Conservation (phyloP, 2,888 invertebrate genomes). For the Blera fallax region DNA sequence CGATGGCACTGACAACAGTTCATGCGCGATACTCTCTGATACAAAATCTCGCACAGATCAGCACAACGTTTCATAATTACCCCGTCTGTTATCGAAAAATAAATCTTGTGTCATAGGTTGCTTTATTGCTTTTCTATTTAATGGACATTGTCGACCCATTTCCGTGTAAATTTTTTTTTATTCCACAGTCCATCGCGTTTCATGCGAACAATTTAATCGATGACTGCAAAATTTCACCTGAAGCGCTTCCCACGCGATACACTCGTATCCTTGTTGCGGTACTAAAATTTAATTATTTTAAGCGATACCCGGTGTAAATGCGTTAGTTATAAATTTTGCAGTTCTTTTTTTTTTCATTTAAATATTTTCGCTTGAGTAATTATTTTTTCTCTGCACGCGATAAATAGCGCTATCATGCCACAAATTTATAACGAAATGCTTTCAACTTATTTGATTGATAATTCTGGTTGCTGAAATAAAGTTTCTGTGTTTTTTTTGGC, state of each 20-base stretch:
- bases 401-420: neutral
- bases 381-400: neutral
- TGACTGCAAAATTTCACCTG: neutral
- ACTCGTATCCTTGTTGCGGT: neutral
- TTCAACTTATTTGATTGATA: conserved; percentile 35
- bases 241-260: neutral
- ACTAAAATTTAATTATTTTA: conserved; percentile 8
- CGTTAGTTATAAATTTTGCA: neutral
- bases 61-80: neutral
- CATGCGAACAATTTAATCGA: neutral
- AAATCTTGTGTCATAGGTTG: neutral
- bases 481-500: neutral
- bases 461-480: conserved; percentile 10
- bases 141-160: neutral
- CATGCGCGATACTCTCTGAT: neutral
- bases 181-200: neutral
- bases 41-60: neutral
- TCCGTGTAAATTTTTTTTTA: neutral
- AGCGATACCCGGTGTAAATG: neutral
- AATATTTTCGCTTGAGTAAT: neutral
- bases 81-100: neutral
- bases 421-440: conserved; percentile 8
- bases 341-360: neutral
- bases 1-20: neutral
- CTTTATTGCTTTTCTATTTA: neutral